Base-by-base conservation (phyloP, 2,113 vertebrate species). In the Cathartes aura region DNA sequence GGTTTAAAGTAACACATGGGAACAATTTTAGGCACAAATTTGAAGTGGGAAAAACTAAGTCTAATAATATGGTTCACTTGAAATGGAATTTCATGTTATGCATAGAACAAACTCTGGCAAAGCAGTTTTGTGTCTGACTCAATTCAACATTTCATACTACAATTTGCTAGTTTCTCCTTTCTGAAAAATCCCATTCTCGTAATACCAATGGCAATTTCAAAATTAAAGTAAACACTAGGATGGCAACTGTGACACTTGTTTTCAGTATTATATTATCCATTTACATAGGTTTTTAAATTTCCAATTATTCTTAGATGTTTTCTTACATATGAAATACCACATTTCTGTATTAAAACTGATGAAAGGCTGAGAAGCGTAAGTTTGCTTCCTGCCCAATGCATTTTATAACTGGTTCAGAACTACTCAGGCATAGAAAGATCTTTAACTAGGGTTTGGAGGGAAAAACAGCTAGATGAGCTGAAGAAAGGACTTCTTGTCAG, bases 391-490 rank as follows among this genome's bases (percentile, higher is more conserved):
- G 52, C 2, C 27, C 50, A 74, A 21, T 50, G 38, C 22, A 64
- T 93, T 95, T 96, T 93, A 75, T 84, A 89, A 80, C 47, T 88
- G 43, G 20, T 89, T 96, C 80, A 90, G n/a, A 97, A 93, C 38
- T 70, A 93, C 36, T 73, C 18, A 48, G 48, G 59, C 74, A 82
- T 63, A 72, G 34, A 55, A 80, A 96, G 15, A 79, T 78, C 29
- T 63, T 97, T 93, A 96, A 90, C 50, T 48, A 55, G 59, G 26
- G 53, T 66, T 85, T 29, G 18, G 48, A 29, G 58, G 29, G 18
- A 47, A 74, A 85, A 70, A 42, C 6, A 53, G 21, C 22, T 13
- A 64, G n/a, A 82, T 42, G 32, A 71, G 16, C 20, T 36, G 10
- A 88, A 75, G 15, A 93, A 96, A 85, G 66, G 4, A 30, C 74